These are phyloP conservation scores for Keiferia lycopersicella DNA, from an alignment of 2,888 invertebrate species.

Conservation along the genomic window DNA sequence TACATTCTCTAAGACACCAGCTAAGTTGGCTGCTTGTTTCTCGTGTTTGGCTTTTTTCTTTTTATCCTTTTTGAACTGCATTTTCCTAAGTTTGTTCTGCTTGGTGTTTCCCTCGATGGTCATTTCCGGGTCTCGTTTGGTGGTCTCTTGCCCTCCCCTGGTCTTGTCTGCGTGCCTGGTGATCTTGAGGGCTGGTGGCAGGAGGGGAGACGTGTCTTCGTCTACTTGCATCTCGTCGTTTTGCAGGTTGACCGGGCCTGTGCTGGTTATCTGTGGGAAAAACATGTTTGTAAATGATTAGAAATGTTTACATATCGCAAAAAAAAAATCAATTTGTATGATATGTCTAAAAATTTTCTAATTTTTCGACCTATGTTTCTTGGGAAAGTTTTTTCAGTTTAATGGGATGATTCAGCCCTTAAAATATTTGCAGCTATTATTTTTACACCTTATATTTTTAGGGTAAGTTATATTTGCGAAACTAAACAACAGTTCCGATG, in stretches of 20 bases:
- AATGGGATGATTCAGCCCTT: too few species aligned
- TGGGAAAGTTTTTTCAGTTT: too few species aligned
- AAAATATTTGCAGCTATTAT: too few species aligned
- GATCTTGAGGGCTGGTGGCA: slow-evolving; percentile 68
- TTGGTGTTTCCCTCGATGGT: slow-evolving; percentile 85
- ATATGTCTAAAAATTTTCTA: too few species aligned
- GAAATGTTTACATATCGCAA: too few species aligned
- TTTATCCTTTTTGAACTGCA: slow-evolving; percentile 84
- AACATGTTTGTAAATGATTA: neutral
- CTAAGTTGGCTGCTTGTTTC: slow-evolving; percentile 83
- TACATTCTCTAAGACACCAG: slow-evolving; percentile 84
- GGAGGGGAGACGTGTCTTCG: slow-evolving; percentile 65
- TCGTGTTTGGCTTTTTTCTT: slow-evolving; percentile 79
- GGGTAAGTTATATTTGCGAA: too few species aligned
- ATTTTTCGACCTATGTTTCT: too few species aligned
- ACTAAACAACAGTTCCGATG: too few species aligned
- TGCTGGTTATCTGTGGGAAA: slow-evolving; percentile 79
- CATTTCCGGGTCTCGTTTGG: slow-evolving; percentile 84
- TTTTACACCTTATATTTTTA: too few species aligned
- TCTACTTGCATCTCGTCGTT: slow-evolving; percentile 80
- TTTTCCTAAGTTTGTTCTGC: slow-evolving; percentile 66
- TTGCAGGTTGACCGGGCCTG: slow-evolving; percentile 82
- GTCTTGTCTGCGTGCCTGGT: slow-evolving; percentile 61
- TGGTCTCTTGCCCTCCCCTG: slow-evolving; percentile 54
- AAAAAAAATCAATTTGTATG: neutral